Evolutionary conservation across 2,797 vertebrate genomes (phyloP).

Genomic region (Coluber constrictor): DNA sequence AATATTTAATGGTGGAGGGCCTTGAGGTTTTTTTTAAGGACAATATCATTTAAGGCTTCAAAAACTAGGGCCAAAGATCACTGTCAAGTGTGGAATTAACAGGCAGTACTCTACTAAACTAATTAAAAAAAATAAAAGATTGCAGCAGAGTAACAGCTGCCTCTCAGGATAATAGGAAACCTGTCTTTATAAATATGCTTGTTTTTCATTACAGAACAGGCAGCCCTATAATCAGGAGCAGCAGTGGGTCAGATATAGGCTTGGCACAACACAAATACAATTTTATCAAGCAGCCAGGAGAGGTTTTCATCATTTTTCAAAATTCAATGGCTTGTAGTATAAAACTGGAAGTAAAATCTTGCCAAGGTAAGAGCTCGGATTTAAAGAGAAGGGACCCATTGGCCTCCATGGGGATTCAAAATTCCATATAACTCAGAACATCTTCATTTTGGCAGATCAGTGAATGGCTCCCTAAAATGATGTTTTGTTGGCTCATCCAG

Average conservation of each 20-base stretch:
- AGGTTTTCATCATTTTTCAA: conserved; percentile 46
- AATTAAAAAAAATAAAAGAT: conserved; percentile 54
- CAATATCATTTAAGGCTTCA: conserved; percentile 42
- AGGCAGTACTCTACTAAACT: conserved; percentile 46
- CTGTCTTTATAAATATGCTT: conserved; percentile 58
- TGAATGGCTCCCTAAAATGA: neutral
- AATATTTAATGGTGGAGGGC: conserved; percentile 19
- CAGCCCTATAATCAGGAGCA: conserved; percentile 64
- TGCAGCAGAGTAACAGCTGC: conserved; percentile 46
- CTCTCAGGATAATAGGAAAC: conserved; percentile 54
- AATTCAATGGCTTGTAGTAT: conserved; percentile 52
- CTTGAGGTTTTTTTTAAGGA: conserved; percentile 43
- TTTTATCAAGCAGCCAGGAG: conserved; percentile 51
- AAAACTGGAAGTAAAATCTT: conserved; percentile 42
- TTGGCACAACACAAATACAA: conserved; percentile 55
- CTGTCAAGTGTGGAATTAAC: conserved; percentile 35
- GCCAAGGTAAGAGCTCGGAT: neutral
- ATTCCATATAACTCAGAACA: neutral
- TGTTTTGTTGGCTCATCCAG: neutral
- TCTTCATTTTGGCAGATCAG: neutral
- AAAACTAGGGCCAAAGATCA: conserved; percentile 40
- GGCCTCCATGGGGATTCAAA: neutral
- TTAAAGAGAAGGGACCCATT: neutral
- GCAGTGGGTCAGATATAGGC: conserved; percentile 48
- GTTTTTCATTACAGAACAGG: conserved; percentile 46